phyloP scores from a whole-genome alignment of 2,113 vertebrate species.

The Pogona vitticeps region DNA sequence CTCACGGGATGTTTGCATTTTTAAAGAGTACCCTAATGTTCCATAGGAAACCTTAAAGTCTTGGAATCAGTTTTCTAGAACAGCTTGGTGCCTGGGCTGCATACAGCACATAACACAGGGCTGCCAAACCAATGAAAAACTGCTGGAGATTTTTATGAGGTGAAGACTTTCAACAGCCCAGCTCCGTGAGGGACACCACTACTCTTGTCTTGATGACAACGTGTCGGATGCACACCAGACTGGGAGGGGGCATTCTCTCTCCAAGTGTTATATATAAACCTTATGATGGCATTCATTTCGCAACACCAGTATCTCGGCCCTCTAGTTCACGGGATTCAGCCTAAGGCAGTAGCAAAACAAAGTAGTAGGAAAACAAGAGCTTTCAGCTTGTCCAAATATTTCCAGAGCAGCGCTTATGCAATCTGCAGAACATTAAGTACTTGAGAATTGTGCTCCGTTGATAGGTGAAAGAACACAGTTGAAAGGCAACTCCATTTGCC shows the following conservation, averaged over 20 bases:
- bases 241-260: neutral
- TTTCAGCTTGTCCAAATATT: constrained; percentile 74
- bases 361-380: constrained; percentile 66
- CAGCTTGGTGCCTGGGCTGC: neutral
- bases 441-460: constrained; percentile 66
- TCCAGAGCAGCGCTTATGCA: constrained; percentile 71
- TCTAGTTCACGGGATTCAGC: constrained; percentile 48
- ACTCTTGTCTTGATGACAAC: constrained; percentile 17
- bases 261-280: constrained; percentile 44
- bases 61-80: neutral
- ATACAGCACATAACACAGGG: neutral
- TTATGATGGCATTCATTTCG: constrained; percentile 53
- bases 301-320: constrained; percentile 51
- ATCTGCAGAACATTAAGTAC: constrained; percentile 76
- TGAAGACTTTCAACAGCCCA: constrained; percentile 12
- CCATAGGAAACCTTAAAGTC: neutral
- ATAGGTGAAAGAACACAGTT: constrained; percentile 74
- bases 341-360: constrained; percentile 28
- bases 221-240: constrained; percentile 25
- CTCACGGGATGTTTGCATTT: neutral
- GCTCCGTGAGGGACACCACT: neutral
- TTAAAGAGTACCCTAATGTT: neutral
- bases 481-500: constrained; percentile 70
- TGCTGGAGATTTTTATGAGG: neutral
- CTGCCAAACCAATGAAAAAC: neutral